phyloP scores from a whole-genome alignment of 2,797 vertebrate genomes.

The Hypotaenidia philippensis region DNA sequence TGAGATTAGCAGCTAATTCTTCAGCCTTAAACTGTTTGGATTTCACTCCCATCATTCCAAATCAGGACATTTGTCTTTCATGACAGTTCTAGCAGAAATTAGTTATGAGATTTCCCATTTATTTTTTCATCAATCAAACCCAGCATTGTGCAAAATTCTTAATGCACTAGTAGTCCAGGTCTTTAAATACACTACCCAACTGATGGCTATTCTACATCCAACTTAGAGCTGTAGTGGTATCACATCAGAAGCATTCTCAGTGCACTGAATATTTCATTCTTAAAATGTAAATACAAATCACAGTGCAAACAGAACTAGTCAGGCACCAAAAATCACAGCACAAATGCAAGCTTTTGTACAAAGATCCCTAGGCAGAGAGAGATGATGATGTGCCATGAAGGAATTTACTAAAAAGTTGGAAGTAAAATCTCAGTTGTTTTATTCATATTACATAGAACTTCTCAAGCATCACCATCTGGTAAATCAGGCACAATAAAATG shows the following conservation, averaged over 20 bases:
- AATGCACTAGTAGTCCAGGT: not conserved
- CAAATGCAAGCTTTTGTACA: not conserved
- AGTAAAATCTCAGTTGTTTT: not conserved
- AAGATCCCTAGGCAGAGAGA: not conserved
- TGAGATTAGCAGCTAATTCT: constrained; percentile 49
- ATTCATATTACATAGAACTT: not conserved
- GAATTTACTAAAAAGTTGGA: not conserved
- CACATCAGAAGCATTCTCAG: not conserved
- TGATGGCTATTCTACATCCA: not conserved
- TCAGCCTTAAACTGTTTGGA: constrained; percentile 4
- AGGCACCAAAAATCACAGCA: not conserved
- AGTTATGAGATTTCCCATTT: not conserved
- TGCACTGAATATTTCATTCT: not conserved
- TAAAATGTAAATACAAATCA: not conserved
- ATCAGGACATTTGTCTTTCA: not conserved
- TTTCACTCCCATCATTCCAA: not conserved
- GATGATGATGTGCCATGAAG: not conserved
- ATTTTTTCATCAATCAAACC: not conserved
- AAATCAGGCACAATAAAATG: not conserved
- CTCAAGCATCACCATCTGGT: not conserved
- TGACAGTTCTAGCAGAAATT: not conserved
- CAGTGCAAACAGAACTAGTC: not conserved
- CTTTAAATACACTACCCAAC: not conserved
- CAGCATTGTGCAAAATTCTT: not conserved
- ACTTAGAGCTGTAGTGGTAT: not conserved